Evolutionary conservation across 2,113 vertebrate genomes (phyloP), one percentile per base, ranked within the genome.

Genomic region (Cyanoramphus novaezelandiae): DNA sequence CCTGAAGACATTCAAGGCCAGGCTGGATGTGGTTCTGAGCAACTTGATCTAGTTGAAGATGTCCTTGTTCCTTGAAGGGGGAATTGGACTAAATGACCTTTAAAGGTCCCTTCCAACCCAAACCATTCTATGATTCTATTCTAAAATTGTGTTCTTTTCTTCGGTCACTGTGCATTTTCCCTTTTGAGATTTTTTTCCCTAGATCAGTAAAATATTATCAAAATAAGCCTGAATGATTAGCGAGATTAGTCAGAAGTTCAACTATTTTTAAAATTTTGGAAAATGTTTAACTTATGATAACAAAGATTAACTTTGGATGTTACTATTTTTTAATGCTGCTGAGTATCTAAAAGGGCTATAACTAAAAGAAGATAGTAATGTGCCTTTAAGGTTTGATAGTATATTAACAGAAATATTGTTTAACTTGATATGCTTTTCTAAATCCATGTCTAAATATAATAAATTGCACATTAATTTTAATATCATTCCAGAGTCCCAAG

Each of bases 381-480:
- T 43, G 5, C 17, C 24, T 69, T 71, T 69, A 88, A 69, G 24
- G 33, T 81, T 76, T 49, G 81, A 90, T 19, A 62, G 5, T 53
- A 50, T 83, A 41, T 77, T 55, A 92, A 52, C 19, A 86, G 11
- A 75, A 9, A 60, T 21, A 23, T 16, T 69, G 10, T 62, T 88
- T 91, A 81, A 49, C 18, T 68, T 1, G 1, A 43, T 28, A 37
- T 0, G 1, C 4, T 78, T 95, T 86, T 88, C 60, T 83, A 37
- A 91, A 71, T 7, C 8, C 15, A 31, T 70, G 12, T 43, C 59
- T 75, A 88, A 64, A 11, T n/a, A 77, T 63, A 93, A 77, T 83
- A 78, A 92, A 93, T 65, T 78, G 10, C 20, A 88, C 39, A 19
- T 47, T 80, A 92, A 90, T 93, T 96, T 87, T 91, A 87, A 50